phyloP scores from a whole-genome alignment of 2,888 invertebrate species.

The Drosophila acutilabella region DNA sequence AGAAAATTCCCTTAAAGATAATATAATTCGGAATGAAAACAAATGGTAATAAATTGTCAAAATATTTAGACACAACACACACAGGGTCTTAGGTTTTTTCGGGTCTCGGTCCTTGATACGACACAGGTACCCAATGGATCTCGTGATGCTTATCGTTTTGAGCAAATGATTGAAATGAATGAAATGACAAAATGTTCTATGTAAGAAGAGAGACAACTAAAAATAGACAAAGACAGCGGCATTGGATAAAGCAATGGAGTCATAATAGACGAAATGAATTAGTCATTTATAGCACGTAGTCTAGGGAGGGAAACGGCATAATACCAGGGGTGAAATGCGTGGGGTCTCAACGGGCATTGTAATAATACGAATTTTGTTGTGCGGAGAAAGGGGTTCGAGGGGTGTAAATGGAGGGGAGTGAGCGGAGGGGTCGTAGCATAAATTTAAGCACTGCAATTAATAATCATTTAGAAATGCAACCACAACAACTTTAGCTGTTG shows the following conservation, averaged over 20 bases:
- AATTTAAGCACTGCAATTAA: constrained; percentile 73
- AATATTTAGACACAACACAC: constrained; percentile 32
- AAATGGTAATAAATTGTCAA: constrained; percentile 60
- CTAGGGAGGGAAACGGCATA: background rate
- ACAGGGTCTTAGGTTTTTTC: background rate
- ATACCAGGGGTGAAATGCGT: constrained; percentile 42
- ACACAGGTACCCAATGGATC: constrained; percentile 26
- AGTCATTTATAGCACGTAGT: constrained; percentile 76
- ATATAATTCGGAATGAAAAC: constrained; percentile 25
- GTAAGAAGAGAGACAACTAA: constrained; percentile 43
- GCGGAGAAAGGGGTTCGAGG: constrained; percentile 8
- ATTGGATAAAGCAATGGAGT: constrained; percentile 1
- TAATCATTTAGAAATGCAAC: constrained; percentile 72
- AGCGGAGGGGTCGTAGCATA: constrained; percentile 37
- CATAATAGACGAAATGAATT: constrained; percentile 63
- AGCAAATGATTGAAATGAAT: constrained; percentile 59
- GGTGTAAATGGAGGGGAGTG: constrained; percentile 8
- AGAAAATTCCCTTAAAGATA: background rate
- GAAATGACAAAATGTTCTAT: constrained; percentile 48
- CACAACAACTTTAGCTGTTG: constrained; percentile 50
- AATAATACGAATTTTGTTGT: constrained; percentile 41
- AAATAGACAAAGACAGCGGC: constrained; percentile 64
- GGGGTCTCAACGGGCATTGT: constrained; percentile 61
- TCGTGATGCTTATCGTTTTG: constrained; percentile 28
- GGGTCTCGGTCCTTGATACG: constrained; percentile 17